These are phyloP conservation scores for Harlomillsia oculata DNA, from an alignment of 1,140 invertebrate species.

Conservation along the genomic window DNA sequence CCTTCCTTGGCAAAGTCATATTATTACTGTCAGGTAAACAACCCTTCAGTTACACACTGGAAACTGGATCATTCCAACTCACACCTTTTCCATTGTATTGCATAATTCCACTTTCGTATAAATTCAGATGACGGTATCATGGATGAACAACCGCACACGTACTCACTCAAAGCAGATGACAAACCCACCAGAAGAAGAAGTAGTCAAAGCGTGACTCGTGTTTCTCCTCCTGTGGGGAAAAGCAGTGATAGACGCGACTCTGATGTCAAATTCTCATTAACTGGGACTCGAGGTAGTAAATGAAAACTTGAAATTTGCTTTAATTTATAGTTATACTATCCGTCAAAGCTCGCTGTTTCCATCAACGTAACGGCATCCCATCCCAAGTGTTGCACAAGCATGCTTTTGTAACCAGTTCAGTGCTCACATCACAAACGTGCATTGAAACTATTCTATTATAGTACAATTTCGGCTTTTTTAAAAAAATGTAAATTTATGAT, in stretches of 20 bases:
- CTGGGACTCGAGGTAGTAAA: background rate
- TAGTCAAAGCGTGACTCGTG: slow-evolving; percentile 9
- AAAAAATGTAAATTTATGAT: too few species aligned
- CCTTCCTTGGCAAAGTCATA: slow-evolving; percentile 52
- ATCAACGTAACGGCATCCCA: background rate
- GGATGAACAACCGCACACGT: slow-evolving; percentile 49
- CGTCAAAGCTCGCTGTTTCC: background rate
- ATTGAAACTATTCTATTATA: too few species aligned
- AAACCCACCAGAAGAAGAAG: slow-evolving; percentile 17
- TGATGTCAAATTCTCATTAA: background rate
- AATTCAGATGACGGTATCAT: slow-evolving; percentile 43
- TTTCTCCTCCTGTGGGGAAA: background rate
- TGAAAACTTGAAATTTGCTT: background rate
- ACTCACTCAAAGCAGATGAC: slow-evolving; percentile 41
- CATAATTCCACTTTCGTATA: too few species aligned
- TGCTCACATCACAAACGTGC: too few species aligned
- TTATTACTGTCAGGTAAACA: slow-evolving; percentile 48
- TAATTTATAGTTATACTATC: slow-evolving; percentile 1
- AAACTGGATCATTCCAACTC: too few species aligned
- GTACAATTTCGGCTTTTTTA: too few species aligned
- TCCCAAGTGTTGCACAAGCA: background rate
- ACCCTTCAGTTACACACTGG: too few species aligned
- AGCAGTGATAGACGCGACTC: background rate
- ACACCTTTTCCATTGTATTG: too few species aligned
- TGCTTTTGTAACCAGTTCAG: background rate